A percentile compares a stretch with the other conserved stretches of the same genome.
Conservation (phyloP, 2,888 invertebrate species). For the Altica lythri region DNA sequence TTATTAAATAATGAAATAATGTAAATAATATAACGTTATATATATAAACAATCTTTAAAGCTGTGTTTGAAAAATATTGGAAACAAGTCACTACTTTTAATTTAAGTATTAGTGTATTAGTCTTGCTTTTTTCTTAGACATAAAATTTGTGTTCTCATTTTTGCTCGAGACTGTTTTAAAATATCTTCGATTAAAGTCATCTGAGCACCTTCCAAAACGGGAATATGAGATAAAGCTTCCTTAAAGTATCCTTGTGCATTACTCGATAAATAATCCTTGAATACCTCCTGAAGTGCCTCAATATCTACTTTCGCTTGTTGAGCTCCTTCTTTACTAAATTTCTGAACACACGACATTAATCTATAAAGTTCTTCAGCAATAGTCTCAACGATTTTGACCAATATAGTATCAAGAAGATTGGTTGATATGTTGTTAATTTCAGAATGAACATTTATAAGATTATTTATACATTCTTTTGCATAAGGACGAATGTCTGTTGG, state of each 20-base stretch:
- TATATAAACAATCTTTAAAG: too few relatives aligned
- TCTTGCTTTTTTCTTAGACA: conserved; percentile 64
- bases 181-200: conserved; percentile 64
- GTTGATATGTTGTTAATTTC: conserved; percentile 81
- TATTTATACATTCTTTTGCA: conserved; percentile 85
- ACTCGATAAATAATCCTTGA: conserved; percentile 60
- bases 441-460: conserved; percentile 77
- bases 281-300: conserved; percentile 67
- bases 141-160: conserved; percentile 71
- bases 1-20: too few relatives aligned
- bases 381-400: conserved; percentile 83
- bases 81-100: neutral
- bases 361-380: conserved; percentile 91
- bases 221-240: conserved; percentile 81
- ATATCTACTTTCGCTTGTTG: conserved; percentile 83
- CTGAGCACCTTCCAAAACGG: conserved; percentile 65
- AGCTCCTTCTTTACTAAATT: conserved; percentile 71
- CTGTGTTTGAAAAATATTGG: too few relatives aligned
- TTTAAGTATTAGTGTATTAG: conserved; percentile 3
- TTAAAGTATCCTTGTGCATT: conserved; percentile 66
- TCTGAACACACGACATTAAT: conserved; percentile 78
- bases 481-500: conserved; percentile 84
- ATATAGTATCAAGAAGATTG: conserved; percentile 72
- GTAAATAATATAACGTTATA: too few relatives aligned
- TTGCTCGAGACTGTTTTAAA: conserved; percentile 65